Base-by-base conservation (phyloP, 2,113 vertebrate species). In the Aythya baeri region DNA sequence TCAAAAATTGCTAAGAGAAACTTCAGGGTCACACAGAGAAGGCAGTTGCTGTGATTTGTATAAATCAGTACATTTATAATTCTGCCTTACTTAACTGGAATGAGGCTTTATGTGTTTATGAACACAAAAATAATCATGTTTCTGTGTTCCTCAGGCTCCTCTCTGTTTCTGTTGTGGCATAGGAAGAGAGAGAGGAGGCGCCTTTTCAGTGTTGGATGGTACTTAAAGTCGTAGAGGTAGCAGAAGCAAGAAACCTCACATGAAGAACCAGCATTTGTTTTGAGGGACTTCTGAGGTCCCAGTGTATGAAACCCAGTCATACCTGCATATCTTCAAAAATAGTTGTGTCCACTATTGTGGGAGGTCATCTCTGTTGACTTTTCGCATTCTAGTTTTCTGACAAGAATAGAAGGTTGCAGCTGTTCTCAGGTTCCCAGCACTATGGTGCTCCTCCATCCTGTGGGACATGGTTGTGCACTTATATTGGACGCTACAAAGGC, bases 81-180 rank as follows among this genome's bases (percentile, higher is more conserved):
- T 90, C 68, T 93, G 67, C 50, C 34, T 86, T 86, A 54, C 38
- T 29, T 77, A 58, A 50, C 12, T 31, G 59, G 76, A 57, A 73
- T 3, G 5, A 50, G 29, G 29, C 41, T 65, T 80, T 65, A 32
- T 0, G 0, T 50, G 22, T 80, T 66, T 62, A 68, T 9, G 34
- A 90, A 62, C 63, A 88, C 44, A 86, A 93, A 92, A 92, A 88
- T 66, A 76, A 59, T 55, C 12, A 16, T n/a, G 84, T 71, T 95
- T 63, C 22, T 0, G 0, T 29, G 25, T 27, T 90, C 11, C 63
- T 76, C 3, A 5, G 25, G 27, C 21, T 85, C 27, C 22, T 18
- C 43, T 63, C 2, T 52, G 32, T 74, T 77, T 68, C 6, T 38
- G 29, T 20, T 32, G 63, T 20, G 5, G n/a, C 4, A 57, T 26